These are phyloP conservation scores for Sphecodes monilicornis DNA, from an alignment of 2,888 invertebrate genomes.

Conservation along the genomic window DNA sequence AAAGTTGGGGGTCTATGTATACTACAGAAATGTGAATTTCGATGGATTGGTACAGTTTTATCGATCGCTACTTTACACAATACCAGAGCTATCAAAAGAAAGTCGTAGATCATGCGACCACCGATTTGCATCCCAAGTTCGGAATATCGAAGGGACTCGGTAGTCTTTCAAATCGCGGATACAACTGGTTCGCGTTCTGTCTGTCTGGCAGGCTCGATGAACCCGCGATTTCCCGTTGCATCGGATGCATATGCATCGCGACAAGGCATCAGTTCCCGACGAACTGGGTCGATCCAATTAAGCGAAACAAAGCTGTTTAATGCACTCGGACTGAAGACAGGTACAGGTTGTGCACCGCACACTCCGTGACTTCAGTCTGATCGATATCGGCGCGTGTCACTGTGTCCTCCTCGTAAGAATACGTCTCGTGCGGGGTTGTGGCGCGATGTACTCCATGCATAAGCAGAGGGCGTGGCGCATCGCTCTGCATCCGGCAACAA, in stretches of 20 bases:
- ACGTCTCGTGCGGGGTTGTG: conserved; percentile 18
- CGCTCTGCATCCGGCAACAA: conserved; percentile 5
- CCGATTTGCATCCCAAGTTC: neutral
- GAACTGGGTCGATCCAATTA: conserved; percentile 73
- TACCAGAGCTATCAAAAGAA: neutral
- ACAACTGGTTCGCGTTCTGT: neutral
- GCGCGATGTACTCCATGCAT: conserved; percentile 30
- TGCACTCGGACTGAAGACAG: conserved; percentile 49
- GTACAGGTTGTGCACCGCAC: conserved; percentile 40
- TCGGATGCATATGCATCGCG: conserved; percentile 64
- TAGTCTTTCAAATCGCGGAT: neutral
- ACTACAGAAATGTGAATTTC: neutral
- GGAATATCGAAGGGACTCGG: neutral
- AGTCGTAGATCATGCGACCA: neutral
- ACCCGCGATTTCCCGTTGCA: conserved; percentile 19
- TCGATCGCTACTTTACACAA: neutral
- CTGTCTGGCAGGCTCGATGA: neutral
- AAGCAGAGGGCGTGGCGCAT: conserved; percentile 48
- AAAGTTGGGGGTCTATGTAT: too few species aligned
- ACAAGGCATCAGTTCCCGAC: conserved; percentile 45
- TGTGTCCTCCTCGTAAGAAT: conserved; percentile 54
- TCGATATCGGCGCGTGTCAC: conserved; percentile 63
- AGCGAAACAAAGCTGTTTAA: conserved; percentile 72
- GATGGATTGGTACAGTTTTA: neutral
- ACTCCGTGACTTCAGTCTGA: conserved; percentile 46